Base-by-base conservation (phyloP, 2,113 vertebrate species). In the Vulpes vulpes region DNA sequence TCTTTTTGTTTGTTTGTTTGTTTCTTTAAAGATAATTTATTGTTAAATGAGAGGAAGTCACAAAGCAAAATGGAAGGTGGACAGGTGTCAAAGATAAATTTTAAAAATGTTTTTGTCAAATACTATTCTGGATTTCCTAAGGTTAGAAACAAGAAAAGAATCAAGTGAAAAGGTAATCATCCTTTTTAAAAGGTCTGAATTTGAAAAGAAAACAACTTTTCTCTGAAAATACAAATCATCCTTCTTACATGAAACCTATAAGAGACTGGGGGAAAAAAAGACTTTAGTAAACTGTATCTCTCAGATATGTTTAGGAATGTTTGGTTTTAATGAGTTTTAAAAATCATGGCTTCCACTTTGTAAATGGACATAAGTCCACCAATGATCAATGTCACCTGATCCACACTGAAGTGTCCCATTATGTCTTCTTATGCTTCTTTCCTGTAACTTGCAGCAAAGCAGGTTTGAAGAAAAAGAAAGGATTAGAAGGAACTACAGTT, bases 11-110 rank as follows among this genome's bases (percentile, higher is more conserved):
- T 43, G 43, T 43, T 43, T 43, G 38, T 90, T 92, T 85, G 49
- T 87, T 95, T 98, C 97, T 96, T 89, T 12, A 51, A 87, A 96
- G 96, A 98, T 98, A 97, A 98, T 99, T 99, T 99, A 99, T 99
- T 99, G 96, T 98, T 97, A 98, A 98, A 97, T 98, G 94, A 83
- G 43, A 43, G 92, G 95, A 87, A 88, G 51, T 97, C 96, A 96
- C 96, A 98, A 98, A 98, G 98, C 97, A 97, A 98, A 98, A 4
- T 74, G 82, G 90, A 94, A 71, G 55, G 84, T 6, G 43, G 38
- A 95, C 53, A 67, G 78, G 95, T 38, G n/a, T 95, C 97, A 97
- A 84, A 98, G 97, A 97, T 79, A 98, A 90, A 94, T 73, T 95
- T 93, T 88, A 97, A 98, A 95, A 95, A 95, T 49, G 0, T 79